Conservation (phyloP, 2,113 vertebrate genomes). For the Alosa alosa region DNA sequence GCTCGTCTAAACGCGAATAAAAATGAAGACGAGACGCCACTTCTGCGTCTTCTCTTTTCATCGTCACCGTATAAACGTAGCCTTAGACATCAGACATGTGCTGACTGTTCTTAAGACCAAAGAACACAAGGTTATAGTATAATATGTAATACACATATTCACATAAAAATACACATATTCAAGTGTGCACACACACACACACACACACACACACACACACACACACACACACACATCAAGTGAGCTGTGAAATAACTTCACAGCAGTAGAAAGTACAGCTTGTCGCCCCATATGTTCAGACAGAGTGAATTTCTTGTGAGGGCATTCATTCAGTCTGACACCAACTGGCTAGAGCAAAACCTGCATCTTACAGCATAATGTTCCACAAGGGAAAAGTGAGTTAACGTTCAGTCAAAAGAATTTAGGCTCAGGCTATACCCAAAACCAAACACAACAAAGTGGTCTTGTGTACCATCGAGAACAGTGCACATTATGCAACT, state of each 20-base stretch:
- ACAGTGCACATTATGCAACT: background rate
- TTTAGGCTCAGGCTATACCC: background rate
- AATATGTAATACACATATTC: background rate
- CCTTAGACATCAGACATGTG: background rate
- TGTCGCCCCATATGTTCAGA: background rate
- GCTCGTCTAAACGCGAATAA: too few species aligned
- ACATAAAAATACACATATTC: background rate
- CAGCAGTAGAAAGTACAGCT: background rate
- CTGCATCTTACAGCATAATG: background rate
- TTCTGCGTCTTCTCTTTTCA: too few species aligned
- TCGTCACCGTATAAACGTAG: too few species aligned
- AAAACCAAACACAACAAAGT: background rate
- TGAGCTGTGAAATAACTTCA: background rate
- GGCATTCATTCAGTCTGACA: background rate
- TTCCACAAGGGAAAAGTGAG: too few species aligned
- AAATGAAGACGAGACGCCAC: too few species aligned
- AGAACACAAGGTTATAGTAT: background rate
- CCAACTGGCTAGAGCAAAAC: background rate
- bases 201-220: background rate
- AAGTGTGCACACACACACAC: background rate
- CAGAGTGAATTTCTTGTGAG: background rate
- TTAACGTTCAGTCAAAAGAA: background rate
- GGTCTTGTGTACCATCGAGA: background rate
- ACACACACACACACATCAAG: constrained; percentile 27
- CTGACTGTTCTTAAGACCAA: background rate